Conservation (phyloP, 2,113 vertebrate genomes). For the Hemichromis elongatus region DNA sequence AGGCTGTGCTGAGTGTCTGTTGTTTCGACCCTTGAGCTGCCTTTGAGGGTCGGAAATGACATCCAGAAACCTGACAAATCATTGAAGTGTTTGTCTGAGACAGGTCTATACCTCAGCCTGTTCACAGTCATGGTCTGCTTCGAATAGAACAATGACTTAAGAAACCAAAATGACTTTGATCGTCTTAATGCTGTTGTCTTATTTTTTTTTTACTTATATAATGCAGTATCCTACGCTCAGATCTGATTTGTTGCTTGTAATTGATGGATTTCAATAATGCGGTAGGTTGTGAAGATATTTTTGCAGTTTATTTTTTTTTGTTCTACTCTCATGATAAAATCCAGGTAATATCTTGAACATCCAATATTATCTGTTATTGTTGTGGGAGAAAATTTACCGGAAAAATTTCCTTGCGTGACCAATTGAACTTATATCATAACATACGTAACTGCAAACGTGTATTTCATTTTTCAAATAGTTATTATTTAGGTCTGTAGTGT, state of each 20-base stretch:
- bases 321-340: not conserved
- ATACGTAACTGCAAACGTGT: accelerated
- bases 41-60: not conserved
- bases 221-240: not conserved
- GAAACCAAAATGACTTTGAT: not conserved
- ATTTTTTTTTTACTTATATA: not conserved
- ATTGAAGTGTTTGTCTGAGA: not conserved
- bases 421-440: not conserved
- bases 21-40: not conserved
- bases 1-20: not conserved
- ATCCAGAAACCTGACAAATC: not conserved
- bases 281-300: not conserved
- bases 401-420: not conserved
- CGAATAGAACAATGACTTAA: not conserved
- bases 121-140: not conserved
- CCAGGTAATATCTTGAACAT: not conserved
- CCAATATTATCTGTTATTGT: not conserved
- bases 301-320: not conserved
- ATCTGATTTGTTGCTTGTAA: not conserved
- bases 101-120: not conserved
- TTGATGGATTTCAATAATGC: not conserved
- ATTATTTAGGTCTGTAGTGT: not conserved
- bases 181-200: not conserved
- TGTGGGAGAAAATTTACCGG: not conserved
- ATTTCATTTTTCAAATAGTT: not conserved